These are phyloP conservation scores for Theretra japonica DNA, from an alignment of 2,888 invertebrate genomes.

Conservation along the genomic window DNA sequence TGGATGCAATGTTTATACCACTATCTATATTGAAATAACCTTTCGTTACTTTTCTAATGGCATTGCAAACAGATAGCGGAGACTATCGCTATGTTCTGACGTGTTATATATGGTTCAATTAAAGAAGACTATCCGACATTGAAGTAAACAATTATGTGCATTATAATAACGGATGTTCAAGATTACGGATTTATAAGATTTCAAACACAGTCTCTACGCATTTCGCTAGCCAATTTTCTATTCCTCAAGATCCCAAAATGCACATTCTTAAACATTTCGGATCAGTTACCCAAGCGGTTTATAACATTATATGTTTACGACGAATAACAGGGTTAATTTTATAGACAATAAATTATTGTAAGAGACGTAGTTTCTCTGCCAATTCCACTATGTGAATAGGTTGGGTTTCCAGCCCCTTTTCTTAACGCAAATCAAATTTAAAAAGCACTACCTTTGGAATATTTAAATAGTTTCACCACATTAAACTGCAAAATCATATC, in stretches of 20 bases:
- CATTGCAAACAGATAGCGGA: constrained; percentile 55
- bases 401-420: not conserved
- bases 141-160: constrained; percentile 1
- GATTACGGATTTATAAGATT: not conserved
- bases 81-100: constrained; percentile 38
- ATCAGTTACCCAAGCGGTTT: not conserved
- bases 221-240: not conserved
- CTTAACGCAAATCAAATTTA: not conserved
- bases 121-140: not conserved
- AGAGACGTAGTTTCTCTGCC: not conserved
- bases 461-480: too few relatives aligned
- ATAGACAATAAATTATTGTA: not conserved
- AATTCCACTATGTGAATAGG: not conserved
- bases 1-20: constrained; percentile 56
- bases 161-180: not conserved
- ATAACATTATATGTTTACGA: constrained; percentile 4
- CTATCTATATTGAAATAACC: constrained; percentile 74
- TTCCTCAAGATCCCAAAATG: not conserved
- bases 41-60: constrained; percentile 64
- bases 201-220: not conserved
- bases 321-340: not conserved
- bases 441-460: too few relatives aligned
- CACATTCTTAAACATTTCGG: not conserved
- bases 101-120: not conserved
- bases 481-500: too few relatives aligned